phyloP scores from a whole-genome alignment of 92 coral and sea anemone genomes.

The Phenganax marumi region DNA sequence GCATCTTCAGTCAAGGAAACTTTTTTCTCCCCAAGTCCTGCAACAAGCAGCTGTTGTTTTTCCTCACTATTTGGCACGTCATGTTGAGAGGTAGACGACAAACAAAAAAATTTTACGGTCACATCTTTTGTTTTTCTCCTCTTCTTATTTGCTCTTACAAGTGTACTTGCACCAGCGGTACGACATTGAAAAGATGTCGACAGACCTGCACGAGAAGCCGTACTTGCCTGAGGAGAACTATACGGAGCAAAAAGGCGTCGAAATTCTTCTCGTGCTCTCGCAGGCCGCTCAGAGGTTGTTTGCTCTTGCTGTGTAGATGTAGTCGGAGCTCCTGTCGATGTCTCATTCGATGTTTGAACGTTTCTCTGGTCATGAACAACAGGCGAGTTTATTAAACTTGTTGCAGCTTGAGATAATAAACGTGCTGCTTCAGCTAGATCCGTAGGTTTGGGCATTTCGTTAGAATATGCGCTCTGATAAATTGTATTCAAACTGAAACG shows the following conservation, averaged over 20 bases:
- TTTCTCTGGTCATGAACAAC: too few relatives aligned
- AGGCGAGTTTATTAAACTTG: too few relatives aligned
- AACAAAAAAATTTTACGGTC: constrained; percentile 12
- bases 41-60: constrained; percentile 8
- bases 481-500: too few relatives aligned
- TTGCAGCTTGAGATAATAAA: too few relatives aligned
- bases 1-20: constrained; percentile 18
- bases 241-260: constrained; percentile 27
- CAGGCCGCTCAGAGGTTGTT: too few relatives aligned
- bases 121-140: background rate
- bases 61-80: background rate
- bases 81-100: background rate
- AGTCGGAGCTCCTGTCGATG: too few relatives aligned
- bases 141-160: background rate
- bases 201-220: background rate
- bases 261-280: constrained; percentile 26
- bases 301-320: too few relatives aligned
- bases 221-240: background rate
- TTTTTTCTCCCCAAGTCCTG: constrained; percentile 29
- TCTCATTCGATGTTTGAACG: too few relatives aligned
- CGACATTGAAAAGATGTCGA: constrained; percentile 22
- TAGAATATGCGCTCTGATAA: too few relatives aligned
- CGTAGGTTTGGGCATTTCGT: too few relatives aligned
- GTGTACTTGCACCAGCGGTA: background rate
- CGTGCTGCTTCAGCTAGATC: too few relatives aligned